phyloP scores from a whole-genome alignment of 2,888 invertebrate species.

The Orthosia cruda region DNA sequence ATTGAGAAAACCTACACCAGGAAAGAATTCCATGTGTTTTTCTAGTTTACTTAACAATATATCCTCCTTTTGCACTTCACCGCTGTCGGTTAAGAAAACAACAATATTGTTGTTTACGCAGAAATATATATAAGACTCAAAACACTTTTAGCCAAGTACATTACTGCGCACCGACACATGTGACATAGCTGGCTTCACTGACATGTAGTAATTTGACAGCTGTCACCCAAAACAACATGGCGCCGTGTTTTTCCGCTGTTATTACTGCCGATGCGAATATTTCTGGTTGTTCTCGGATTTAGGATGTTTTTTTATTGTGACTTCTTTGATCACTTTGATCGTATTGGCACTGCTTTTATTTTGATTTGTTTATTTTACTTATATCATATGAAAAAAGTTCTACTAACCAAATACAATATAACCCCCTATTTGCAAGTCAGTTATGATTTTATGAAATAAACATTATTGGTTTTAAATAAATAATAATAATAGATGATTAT shows the following conservation, averaged over 20 bases:
- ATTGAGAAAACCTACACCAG: too few relatives aligned
- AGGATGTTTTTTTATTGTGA: conserved; percentile 17
- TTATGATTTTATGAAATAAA: too few relatives aligned
- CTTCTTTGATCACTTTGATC: neutral
- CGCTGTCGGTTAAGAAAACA: neutral
- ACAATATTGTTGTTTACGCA: neutral
- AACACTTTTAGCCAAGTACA: neutral
- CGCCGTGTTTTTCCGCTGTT: conserved; percentile 30
- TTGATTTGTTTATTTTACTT: neutral
- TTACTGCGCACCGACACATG: conserved; percentile 20
- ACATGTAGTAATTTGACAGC: conserved; percentile 62
- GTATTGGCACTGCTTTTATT: neutral
- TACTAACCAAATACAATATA: too few relatives aligned
- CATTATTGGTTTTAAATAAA: too few relatives aligned
- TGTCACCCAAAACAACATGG: conserved; percentile 55
- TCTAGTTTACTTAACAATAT: too few relatives aligned
- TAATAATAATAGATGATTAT: too few relatives aligned
- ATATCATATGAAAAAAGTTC: too few relatives aligned
- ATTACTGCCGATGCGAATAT: conserved; percentile 38
- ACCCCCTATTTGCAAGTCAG: too few relatives aligned
- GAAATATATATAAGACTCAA: neutral
- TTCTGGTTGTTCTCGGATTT: neutral
- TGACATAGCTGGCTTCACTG: conserved; percentile 28
- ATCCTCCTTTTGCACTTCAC: neutral
- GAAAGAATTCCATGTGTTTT: too few relatives aligned